Conservation (phyloP, 1,140 invertebrate genomes). For the Elysia chlorotica region DNA sequence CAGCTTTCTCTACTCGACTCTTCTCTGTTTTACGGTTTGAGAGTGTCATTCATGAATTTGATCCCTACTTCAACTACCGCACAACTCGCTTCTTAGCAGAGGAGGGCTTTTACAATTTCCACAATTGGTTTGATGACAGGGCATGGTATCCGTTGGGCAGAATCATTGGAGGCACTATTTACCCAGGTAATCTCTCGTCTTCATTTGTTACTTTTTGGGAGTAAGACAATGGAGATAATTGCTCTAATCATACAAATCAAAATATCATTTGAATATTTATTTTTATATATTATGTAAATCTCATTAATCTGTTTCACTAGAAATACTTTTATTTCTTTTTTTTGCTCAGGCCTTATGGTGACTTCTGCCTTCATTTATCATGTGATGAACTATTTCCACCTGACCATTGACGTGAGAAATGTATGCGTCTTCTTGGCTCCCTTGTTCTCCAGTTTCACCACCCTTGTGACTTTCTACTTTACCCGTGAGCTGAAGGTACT, state of each 20-base stretch:
- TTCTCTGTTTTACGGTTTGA: slow-evolving; percentile 97
- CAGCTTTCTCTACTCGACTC: slow-evolving; percentile 92
- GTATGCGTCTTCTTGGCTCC: slow-evolving; percentile 98
- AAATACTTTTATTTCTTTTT: slow-evolving; percentile 9
- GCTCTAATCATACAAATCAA: too few relatives aligned
- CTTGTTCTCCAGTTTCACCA: slow-evolving; percentile 94
- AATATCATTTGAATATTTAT: too few relatives aligned
- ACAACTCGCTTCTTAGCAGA: slow-evolving; percentile 93
- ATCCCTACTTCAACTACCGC: slow-evolving; percentile 98
- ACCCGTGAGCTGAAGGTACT: slow-evolving; percentile 96
- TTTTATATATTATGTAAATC: too few relatives aligned
- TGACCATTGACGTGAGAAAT: slow-evolving; percentile 95
- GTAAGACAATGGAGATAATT: too few relatives aligned
- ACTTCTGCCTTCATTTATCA: slow-evolving; percentile 93
- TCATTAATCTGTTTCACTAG: too few relatives aligned
- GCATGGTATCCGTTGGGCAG: slow-evolving; percentile 98
- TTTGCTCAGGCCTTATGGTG: slow-evolving; percentile 80
- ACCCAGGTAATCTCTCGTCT: slow-evolving; percentile 73
- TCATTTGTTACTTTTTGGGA: not conserved
- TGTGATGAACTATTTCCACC: slow-evolving; percentile 85
- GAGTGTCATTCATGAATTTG: slow-evolving; percentile 98
- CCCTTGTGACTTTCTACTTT: slow-evolving; percentile 91
- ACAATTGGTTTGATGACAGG: slow-evolving; percentile 99
- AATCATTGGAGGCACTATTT: slow-evolving; percentile 94
- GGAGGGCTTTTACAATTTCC: slow-evolving; percentile 96